phyloP scores from a whole-genome alignment of 2,113 vertebrate species.

The Bubo bubo region DNA sequence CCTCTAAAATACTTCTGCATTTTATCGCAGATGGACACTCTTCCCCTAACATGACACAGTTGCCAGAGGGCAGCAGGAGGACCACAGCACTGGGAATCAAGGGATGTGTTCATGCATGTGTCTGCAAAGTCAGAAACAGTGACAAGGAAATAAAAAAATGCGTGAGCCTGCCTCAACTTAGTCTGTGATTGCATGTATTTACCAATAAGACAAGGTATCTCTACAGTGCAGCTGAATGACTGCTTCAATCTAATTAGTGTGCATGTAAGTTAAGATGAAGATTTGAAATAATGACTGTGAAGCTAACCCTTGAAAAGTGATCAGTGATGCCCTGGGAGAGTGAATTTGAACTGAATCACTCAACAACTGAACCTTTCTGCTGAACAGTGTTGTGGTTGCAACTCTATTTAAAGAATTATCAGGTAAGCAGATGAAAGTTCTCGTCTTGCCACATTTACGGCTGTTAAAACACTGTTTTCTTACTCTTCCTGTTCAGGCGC shows the following conservation, averaged over 20 bases:
- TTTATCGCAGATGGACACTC: not conserved
- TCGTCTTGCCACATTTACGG: not conserved
- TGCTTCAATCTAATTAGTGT: accelerated
- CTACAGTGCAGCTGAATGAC: not conserved
- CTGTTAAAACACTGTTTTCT: slow-evolving; percentile 25
- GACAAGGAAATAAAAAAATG: not conserved
- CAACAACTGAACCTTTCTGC: not conserved
- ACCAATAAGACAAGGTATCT: not conserved
- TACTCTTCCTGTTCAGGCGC: slow-evolving; percentile 16
- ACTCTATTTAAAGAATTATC: slow-evolving; percentile 44
- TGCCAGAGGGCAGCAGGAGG: not conserved
- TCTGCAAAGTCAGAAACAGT: not conserved
- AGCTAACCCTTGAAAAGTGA: not conserved
- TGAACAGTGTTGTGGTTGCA: not conserved
- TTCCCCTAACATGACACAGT: not conserved
- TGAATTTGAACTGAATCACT: not conserved
- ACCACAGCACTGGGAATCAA: not conserved
- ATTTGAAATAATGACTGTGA: not conserved
- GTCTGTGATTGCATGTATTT: not conserved
- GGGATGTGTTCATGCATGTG: accelerated
- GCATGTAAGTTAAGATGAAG: not conserved
- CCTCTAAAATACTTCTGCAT: not conserved
- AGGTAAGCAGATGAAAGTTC: slow-evolving; percentile 32
- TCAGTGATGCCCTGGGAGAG: not conserved
- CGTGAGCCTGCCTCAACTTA: not conserved